Evolutionary conservation across 2,797 vertebrate genomes (phyloP).

Genomic region (Salmo trutta): DNA sequence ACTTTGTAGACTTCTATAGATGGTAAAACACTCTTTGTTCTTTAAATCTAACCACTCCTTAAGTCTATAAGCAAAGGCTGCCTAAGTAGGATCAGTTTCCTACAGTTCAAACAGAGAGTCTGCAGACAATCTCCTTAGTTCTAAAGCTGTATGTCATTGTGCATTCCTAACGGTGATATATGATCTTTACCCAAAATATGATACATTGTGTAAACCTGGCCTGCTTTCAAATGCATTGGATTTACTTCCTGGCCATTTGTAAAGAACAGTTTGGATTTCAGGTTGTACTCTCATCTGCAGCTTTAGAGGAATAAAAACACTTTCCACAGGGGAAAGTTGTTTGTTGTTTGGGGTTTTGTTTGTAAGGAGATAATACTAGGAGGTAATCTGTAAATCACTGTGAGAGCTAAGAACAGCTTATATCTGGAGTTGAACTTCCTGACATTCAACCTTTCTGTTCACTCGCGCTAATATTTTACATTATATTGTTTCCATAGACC

Average conservation of each 20-base stretch:
- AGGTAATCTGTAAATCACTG: constrained; percentile 29
- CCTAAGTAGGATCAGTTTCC: constrained; percentile 22
- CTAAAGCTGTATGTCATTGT: constrained; percentile 29
- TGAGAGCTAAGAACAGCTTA: constrained; percentile 10
- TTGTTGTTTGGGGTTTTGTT: constrained; percentile 7
- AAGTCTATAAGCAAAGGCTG: constrained; percentile 21
- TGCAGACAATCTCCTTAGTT: constrained; percentile 20
- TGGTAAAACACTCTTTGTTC: constrained; percentile 19
- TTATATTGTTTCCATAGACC: neutral
- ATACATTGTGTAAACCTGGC: constrained; percentile 35
- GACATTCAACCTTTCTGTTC: too few relatives aligned
- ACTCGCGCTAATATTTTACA: neutral
- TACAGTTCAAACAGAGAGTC: constrained; percentile 20
- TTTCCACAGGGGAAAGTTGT: constrained; percentile 10
- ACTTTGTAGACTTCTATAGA: neutral
- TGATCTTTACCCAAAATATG: constrained; percentile 33
- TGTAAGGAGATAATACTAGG: constrained; percentile 30
- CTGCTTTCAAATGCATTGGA: constrained; percentile 29
- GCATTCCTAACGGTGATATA: constrained; percentile 37
- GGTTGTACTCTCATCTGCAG: constrained; percentile 37
- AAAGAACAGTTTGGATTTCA: constrained; percentile 23
- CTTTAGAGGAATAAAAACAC: constrained; percentile 17
- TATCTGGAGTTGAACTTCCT: neutral
- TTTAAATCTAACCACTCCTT: constrained; percentile 15
- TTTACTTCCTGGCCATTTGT: constrained; percentile 37